Evolutionary conservation across 1,140 invertebrate genomes (phyloP), one percentile per base, ranked within the genome.

Genomic region (Andricus grossulariae): DNA sequence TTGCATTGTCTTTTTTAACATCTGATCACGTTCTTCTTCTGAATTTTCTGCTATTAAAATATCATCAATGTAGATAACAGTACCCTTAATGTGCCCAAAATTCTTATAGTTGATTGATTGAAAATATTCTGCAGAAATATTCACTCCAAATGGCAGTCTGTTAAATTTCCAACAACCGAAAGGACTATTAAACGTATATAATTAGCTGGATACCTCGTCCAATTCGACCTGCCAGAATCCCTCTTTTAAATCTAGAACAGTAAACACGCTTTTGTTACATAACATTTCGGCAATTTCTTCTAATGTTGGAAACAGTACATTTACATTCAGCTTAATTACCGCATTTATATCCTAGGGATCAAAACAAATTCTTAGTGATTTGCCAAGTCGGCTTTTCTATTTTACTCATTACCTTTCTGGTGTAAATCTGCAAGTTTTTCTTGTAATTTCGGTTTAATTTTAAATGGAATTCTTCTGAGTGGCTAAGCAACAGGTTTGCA

Each of bases 311-410:
- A 92, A 82, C 50, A 84, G 85, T 85, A 60, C 72, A 79, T 54
- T 75, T 72, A 10, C 87, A 84, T 88, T 84, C 21, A 89, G 74
- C 79, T 87, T 88, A 15, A 93, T 89, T 25, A 78, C 81, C 73
- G 85, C 87, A 84, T 93, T 93, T 72, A 93, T 82, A 71, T 92
- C 86, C 51, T 76, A 82, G 7, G 92, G 92, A 84, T 93, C 92
- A 19, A 93, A 75, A 82, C 92, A 93, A 45, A 93, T 85, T 71
- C 92, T 78, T 13, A 92, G 66, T 50, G 87, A 78, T 49, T 87
- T 87, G 83, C 91, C 88, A 39, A 80, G 25, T 25, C 25, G 25
- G 25, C 1, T 25, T 25, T 25, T 25, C 25, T 25, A 25, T 3
- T 25, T 25, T 25, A 25, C 25, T 25, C 3, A 25, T 25, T 3